A percentile compares a stretch with the other conserved stretches of the same genome.
Conservation (phyloP, 2,113 vertebrate species). For the Syngnathus floridae region DNA sequence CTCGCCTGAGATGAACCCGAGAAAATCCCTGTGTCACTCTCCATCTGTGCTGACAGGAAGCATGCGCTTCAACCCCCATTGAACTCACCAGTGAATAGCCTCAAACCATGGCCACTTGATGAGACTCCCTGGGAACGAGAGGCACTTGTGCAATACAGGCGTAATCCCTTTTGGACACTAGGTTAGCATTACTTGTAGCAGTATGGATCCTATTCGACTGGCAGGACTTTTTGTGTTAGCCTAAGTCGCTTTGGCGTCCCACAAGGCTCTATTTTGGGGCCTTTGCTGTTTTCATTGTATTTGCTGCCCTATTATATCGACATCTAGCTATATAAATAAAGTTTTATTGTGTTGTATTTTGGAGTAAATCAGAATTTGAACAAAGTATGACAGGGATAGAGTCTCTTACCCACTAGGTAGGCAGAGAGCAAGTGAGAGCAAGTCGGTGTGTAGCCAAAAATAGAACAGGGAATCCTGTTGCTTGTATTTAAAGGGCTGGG, state of each 20-base stretch:
- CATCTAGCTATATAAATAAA: too few relatives aligned
- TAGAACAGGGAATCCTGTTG: conserved; percentile 53
- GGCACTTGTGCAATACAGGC: conserved; percentile 2
- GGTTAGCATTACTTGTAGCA: too few relatives aligned
- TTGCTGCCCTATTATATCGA: too few relatives aligned
- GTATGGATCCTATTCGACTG: too few relatives aligned
- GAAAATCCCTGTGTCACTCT: conserved; percentile 58
- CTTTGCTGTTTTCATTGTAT: too few relatives aligned
- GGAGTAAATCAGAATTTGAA: not conserved
- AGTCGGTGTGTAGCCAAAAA: conserved; percentile 30
- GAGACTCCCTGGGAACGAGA: conserved; percentile 9
- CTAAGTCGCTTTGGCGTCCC: too few relatives aligned
- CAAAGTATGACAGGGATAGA: not conserved
- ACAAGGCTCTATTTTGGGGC: too few relatives aligned
- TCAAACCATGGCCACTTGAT: conserved; percentile 6
- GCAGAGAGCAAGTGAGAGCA: not conserved
- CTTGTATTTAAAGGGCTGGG: conserved; percentile 42
- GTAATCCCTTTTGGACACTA: not conserved
- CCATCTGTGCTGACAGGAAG: conserved; percentile 62
- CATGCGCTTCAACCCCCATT: conserved; percentile 57
- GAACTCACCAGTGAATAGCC: conserved; percentile 41
- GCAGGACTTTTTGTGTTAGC: too few relatives aligned
- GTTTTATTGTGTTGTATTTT: not conserved
- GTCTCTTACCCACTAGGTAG: not conserved
- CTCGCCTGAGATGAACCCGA: conserved; percentile 66